Conservation (phyloP, 2,888 invertebrate genomes). For the Tenthredo mesomela region DNA sequence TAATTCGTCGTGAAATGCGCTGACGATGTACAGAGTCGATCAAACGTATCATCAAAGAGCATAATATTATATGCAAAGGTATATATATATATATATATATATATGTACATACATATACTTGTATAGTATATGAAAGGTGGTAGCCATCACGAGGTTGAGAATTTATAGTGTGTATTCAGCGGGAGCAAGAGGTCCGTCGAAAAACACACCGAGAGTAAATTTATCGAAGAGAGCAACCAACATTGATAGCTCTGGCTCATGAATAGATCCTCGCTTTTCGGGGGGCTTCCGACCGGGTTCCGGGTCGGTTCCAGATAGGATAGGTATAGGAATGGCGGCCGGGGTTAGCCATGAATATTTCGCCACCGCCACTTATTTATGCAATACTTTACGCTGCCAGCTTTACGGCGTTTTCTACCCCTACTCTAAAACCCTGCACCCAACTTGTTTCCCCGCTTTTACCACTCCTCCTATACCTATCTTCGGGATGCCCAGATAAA, state of each 20-base stretch:
- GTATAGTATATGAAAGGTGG: background rate
- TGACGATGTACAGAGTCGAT: background rate
- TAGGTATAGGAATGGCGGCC: conserved; percentile 33
- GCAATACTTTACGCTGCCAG: conserved; percentile 78
- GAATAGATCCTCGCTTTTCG: conserved; percentile 75
- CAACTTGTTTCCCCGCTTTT: conserved; percentile 48
- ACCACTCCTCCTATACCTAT: conserved; percentile 10
- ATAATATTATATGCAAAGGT: background rate
- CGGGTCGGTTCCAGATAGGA: conserved; percentile 25
- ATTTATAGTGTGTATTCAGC: conserved; percentile 42
- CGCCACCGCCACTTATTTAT: conserved; percentile 76
- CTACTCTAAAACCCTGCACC: conserved; percentile 53
- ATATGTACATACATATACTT: no score
- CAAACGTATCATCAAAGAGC: conserved; percentile 43
- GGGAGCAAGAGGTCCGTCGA: conserved; percentile 46
- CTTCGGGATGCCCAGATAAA: conserved; percentile 64
- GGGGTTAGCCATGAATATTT: conserved; percentile 76
- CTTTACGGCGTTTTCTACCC: conserved; percentile 74
- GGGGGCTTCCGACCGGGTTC: conserved; percentile 43
- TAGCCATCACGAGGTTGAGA: background rate
- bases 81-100: no score
- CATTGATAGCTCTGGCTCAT: conserved; percentile 71
- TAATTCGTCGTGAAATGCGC: background rate
- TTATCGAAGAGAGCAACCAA: conserved; percentile 67
- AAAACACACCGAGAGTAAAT: conserved; percentile 63